Evolutionary conservation across 2,888 invertebrate genomes (phyloP), one percentile per base, ranked within the genome.

Genomic region (Troides aeacus): DNA sequence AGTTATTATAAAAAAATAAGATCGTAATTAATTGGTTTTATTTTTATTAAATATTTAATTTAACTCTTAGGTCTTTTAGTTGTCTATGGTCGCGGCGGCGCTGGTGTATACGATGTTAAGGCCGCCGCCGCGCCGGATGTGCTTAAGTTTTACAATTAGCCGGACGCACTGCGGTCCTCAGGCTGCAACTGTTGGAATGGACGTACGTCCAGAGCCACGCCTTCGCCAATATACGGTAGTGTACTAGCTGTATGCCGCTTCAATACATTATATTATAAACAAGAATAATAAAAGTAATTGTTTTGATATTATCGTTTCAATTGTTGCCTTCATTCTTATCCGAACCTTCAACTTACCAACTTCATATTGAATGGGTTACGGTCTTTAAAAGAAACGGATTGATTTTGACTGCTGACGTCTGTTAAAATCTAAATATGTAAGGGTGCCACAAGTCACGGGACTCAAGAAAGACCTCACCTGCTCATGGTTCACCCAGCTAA

Each of bases 281-380:
- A 88, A 87, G 81, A 89, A 86, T 86, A 89, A 88, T 87, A 87
- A 90, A 83, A 88, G 87, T 89, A 89, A 90, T 91, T 91, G 91
- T 91, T 91, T 91, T 87, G 82, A 89, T 81, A 69, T 71, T 75
- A 66, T 76, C 71, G 77, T 85, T 84, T 89, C 76, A 82, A 82
- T 85, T 56, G 56, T 56, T 21, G n/a, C n/a, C 6, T 56, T 56
- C 15, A 46, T 46, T 46, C 12, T 46, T 46, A 46, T 15, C 46
- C 46, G 15, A 12, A 46, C 12, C 46, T 46, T 3, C 12, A 4
- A 12, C 46, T 17, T 15, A 46, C 46, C 12, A 46, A 46, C 46
- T 15, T 46, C 15, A 15, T 2, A 12, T 12, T 46, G 15, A 46
- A 46, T 12, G 15, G 12, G 7, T 7, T 39, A 6, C 10, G 7